Base-by-base conservation (phyloP, 30 jellyfish, hydroid and myxozoan species). In the Cassiopea xamachana region DNA sequence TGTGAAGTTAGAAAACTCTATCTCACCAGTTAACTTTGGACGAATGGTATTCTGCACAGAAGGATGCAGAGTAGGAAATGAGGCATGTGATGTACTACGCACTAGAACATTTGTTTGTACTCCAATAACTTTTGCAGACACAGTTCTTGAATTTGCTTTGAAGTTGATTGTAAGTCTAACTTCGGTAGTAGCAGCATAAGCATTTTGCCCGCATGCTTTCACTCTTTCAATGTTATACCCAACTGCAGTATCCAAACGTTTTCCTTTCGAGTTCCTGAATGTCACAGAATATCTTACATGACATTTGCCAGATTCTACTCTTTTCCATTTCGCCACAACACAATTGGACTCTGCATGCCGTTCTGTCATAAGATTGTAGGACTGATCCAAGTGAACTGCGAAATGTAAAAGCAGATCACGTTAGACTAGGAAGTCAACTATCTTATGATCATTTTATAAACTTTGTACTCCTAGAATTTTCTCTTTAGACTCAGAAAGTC, bases 251-350 rank as follows among this genome's bases (percentile, higher is more conserved):
- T 5, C 39, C 51, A 55, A 46, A 61, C 44, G 44, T 5, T 43
- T 0, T 19, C 88, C 88, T 15, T 78, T 12, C 1, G 51, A 19
- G 51, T 80, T 64, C 45, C 39, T 80, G 46, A 80, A 80, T 48
- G 58, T 80, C 0, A 80, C 88, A 8, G 58, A 78, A 59, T 80
- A 80, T n/a, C 60, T 80, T 60, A 80, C 88, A 18, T 6, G 60
- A 59, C 88, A 80, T 48, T 44, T n/a, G 15, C 88, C 88, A 51
- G 88, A 80, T 80, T 80, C 88, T 3, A 60, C 78, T 59, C 60
- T 59, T 1, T 55, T 59, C 88, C 88, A 80, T 44, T 51, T 80
- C 61, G 60, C 88, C 46, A 7, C 67, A 64, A 80, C 79, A 80
- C 88, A 80, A 51, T 48, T 64, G 60, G 7, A 60, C 4, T 13